Percentiles rank a stretch among this genome's conserved stretches.
Conservation (phyloP, 1,140 invertebrate genomes). For the Wasmannia auropunctata region DNA sequence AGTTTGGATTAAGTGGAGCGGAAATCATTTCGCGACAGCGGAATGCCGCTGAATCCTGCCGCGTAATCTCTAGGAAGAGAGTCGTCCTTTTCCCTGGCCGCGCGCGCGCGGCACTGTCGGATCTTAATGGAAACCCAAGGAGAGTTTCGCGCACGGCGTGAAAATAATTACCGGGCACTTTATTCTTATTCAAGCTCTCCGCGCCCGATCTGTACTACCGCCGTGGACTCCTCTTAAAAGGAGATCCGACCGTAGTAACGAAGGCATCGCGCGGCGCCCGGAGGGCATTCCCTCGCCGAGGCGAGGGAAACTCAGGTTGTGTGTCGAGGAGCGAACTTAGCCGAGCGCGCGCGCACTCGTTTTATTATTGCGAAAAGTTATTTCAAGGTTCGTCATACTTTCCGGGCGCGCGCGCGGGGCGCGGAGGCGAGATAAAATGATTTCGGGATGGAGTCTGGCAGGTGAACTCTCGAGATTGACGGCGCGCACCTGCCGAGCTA, state of each 20-base stretch:
- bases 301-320: not conserved
- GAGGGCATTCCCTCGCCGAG: constrained; percentile 23
- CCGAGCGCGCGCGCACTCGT: constrained; percentile 27
- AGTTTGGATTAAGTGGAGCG: constrained; percentile 58
- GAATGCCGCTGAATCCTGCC: constrained; percentile 44
- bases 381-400: constrained; percentile 74
- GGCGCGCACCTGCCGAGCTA: constrained; percentile 50
- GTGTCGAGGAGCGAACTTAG: constrained; percentile 50
- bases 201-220: not conserved
- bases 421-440: constrained; percentile 58
- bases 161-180: constrained; percentile 71
- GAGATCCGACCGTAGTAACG: constrained; percentile 53
- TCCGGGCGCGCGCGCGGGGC: not conserved
- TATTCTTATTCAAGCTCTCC: constrained; percentile 42
- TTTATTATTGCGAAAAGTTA: constrained; percentile 72
- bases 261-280: constrained; percentile 42
- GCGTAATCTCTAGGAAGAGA: constrained; percentile 50
- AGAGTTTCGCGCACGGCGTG: constrained; percentile 42
- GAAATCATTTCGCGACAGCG: constrained; percentile 55
- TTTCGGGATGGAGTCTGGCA: constrained; percentile 58
- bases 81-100: constrained; percentile 32
- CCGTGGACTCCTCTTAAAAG: not conserved
- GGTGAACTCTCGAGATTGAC: constrained; percentile 56
- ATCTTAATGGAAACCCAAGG: constrained; percentile 48
- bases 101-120: constrained; percentile 1